Conservation (phyloP, 2,113 vertebrate genomes). For the Rhadina sibilatrix region DNA sequence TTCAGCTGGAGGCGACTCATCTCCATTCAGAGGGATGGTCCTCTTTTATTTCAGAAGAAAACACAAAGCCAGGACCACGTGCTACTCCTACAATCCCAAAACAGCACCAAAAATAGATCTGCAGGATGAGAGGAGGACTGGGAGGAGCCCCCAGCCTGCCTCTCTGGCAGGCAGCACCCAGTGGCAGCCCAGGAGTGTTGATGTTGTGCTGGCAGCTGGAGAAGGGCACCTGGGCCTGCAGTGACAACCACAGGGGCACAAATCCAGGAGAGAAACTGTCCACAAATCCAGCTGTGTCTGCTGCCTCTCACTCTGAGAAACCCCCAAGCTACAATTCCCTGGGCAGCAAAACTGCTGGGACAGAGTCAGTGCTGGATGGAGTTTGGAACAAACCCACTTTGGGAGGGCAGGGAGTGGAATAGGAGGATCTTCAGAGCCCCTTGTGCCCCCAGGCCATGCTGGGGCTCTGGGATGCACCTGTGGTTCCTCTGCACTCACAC, state of each 20-base stretch:
- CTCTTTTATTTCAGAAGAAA: neutral
- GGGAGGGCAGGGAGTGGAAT: neutral
- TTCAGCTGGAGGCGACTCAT: neutral
- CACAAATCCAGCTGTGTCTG: too few species aligned
- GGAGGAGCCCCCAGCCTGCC: neutral
- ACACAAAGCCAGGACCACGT: neutral
- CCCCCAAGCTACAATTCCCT: rapidly evolving
- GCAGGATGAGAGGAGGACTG: neutral
- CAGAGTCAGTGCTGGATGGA: rapidly evolving
- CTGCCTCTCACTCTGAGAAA: neutral
- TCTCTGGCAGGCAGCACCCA: rapidly evolving
- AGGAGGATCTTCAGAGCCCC: rapidly evolving
- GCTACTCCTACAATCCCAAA: neutral
- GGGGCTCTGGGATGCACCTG: neutral
- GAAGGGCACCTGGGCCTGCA: neutral
- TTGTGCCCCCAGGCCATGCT: neutral
- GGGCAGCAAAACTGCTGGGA: neutral
- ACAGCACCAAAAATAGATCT: neutral
- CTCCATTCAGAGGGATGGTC: neutral
- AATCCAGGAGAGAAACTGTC: rapidly evolving
- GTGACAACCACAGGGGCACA: neutral
- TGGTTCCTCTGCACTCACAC: neutral
- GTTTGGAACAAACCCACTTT: rapidly evolving
- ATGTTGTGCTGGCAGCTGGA: neutral
- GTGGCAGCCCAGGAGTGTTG: neutral